phyloP scores from a whole-genome alignment of 2,888 invertebrate genomes.

The Caenorhabditis panamensis region DNA sequence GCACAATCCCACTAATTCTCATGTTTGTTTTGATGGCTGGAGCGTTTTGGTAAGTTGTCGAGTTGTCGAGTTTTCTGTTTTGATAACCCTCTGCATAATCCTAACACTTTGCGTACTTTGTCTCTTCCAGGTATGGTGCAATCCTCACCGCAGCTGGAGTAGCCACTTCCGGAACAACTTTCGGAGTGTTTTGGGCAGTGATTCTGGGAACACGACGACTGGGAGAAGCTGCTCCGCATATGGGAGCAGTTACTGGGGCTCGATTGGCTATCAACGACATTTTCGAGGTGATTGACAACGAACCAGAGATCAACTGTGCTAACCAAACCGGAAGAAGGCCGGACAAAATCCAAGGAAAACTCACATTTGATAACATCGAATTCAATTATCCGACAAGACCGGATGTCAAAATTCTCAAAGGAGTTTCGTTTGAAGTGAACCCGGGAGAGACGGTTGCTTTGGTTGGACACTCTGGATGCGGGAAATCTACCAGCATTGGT shows the following conservation, averaged over 20 bases:
- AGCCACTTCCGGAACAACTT: constrained; percentile 72
- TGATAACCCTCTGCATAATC: constrained; percentile 21
- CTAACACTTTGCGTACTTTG: constrained; percentile 12
- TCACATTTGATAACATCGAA: constrained; percentile 82
- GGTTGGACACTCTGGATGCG: constrained; percentile 76
- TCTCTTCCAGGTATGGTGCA: constrained; percentile 68
- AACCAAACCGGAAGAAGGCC: constrained; percentile 82
- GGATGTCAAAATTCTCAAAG: constrained; percentile 78
- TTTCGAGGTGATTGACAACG: constrained; percentile 82
- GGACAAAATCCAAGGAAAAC: constrained; percentile 81
- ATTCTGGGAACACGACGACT: constrained; percentile 83
- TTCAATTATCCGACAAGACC: constrained; percentile 83
- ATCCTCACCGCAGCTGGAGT: constrained; percentile 64
- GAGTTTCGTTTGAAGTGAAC: constrained; percentile 70
- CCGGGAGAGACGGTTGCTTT: constrained; percentile 74
- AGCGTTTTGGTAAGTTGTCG: constrained; percentile 75
- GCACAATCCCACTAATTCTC: constrained; percentile 75
- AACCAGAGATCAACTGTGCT: constrained; percentile 83
- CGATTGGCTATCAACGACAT: constrained; percentile 87
- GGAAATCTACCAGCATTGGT: constrained; percentile 74
- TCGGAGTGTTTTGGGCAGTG: constrained; percentile 77
- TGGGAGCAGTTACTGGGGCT: constrained; percentile 89
- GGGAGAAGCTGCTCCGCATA: constrained; percentile 89
- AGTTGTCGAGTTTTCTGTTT: background rate
- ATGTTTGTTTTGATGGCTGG: constrained; percentile 81